Evolutionary conservation across 2,113 vertebrate genomes (phyloP).

Genomic region (Melanerpes formicivorus): DNA sequence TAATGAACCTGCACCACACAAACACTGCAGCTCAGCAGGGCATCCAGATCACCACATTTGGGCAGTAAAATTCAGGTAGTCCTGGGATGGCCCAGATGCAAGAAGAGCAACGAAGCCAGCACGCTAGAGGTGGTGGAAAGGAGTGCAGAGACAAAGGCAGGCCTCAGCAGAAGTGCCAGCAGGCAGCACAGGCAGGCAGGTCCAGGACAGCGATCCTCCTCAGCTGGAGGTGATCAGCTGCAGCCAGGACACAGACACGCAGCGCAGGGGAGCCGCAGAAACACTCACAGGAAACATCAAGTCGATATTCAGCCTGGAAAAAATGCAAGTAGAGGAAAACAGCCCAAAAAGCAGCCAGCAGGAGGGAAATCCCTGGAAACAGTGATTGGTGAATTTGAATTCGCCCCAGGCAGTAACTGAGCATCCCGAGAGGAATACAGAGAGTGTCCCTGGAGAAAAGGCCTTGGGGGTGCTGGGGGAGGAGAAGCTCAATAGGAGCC

Average conservation of each 20-base stretch:
- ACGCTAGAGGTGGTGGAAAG: neutral
- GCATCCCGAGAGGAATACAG: neutral
- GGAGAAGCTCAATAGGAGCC: too few relatives aligned
- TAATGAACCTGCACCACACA: neutral
- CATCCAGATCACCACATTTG: neutral
- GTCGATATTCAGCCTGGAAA: neutral
- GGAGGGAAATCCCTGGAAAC: neutral
- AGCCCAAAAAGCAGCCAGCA: neutral
- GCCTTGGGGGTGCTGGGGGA: too few relatives aligned
- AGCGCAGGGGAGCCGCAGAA: neutral
- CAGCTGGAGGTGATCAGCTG: neutral
- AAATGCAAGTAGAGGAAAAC: conserved; percentile 3
- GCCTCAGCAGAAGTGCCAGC: neutral
- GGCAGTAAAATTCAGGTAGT: neutral
- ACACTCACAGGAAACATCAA: conserved; percentile 17
- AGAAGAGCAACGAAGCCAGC: neutral
- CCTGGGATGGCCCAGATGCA: neutral
- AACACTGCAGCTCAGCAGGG: neutral
- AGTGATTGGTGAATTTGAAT: neutral
- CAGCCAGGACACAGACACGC: neutral
- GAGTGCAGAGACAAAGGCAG: neutral
- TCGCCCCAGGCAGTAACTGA: neutral
- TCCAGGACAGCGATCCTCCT: neutral
- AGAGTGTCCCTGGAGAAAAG: neutral
- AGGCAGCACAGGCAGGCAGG: neutral